A percentile compares a stretch with the other conserved stretches of the same genome.
Evolutionary conservation across 2,797 vertebrate genomes (phyloP).

Genomic region (Muscicapa comitata): DNA sequence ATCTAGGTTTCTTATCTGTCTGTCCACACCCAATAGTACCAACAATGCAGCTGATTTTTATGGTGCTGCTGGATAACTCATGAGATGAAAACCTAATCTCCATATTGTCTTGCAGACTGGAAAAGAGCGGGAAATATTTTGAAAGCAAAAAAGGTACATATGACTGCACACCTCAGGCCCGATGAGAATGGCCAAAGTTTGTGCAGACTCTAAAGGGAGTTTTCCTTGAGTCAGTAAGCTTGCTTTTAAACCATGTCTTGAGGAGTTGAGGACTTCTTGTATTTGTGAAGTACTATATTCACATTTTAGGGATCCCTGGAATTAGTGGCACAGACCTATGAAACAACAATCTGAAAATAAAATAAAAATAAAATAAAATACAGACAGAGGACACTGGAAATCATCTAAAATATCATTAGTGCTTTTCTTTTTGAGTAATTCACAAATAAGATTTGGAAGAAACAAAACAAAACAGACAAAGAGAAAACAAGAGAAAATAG

Average conservation of each 20-base stretch:
- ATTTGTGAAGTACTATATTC: neutral
- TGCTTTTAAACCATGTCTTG: neutral
- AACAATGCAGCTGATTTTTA: neutral
- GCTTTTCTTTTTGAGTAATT: neutral
- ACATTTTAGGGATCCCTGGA: neutral
- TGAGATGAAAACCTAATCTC: neutral
- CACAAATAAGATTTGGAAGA: constrained; percentile 19
- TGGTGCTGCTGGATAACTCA: neutral
- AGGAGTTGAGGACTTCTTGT: neutral
- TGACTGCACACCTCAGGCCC: neutral
- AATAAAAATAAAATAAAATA: constrained; percentile 22
- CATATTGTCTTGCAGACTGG: neutral
- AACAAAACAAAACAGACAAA: neutral
- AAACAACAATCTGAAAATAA: neutral
- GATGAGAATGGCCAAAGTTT: neutral
- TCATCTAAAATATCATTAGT: neutral
- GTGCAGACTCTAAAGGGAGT: neutral
- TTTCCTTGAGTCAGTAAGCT: neutral
- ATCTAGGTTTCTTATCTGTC: neutral
- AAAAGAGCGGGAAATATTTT: neutral
- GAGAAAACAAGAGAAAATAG: neutral
- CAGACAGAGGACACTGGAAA: neutral
- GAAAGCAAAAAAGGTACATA: neutral
- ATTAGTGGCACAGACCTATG: neutral
- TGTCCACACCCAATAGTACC: neutral